Evolutionary conservation across 2,888 invertebrate species (phyloP).

Genomic region (Helobdella robusta): DNA sequence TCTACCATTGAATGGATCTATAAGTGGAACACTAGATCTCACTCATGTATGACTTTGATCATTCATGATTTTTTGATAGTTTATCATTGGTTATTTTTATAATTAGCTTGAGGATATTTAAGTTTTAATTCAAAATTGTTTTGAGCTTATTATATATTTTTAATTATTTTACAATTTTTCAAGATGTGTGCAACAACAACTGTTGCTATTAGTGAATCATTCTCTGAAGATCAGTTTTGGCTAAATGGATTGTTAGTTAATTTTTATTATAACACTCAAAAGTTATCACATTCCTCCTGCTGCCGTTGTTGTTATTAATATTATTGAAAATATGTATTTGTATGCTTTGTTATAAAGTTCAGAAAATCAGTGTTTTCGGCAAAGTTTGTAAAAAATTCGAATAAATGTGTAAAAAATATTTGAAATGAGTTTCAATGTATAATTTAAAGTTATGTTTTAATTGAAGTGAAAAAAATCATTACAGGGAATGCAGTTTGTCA

Average conservation of each 20-base stretch:
- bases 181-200: slow-evolving; percentile 69
- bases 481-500: slow-evolving; percentile 6
- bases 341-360: too few species aligned
- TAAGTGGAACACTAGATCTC: slow-evolving; percentile 79
- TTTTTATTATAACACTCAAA: too few species aligned
- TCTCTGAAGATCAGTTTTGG: slow-evolving; percentile 72
- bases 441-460: background rate
- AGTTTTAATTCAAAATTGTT: background rate
- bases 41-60: slow-evolving; percentile 57
- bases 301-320: too few species aligned
- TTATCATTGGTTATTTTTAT: background rate
- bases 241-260: slow-evolving; percentile 64
- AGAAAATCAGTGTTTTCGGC: too few species aligned
- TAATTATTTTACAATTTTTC: slow-evolving; percentile 15
- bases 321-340: too few species aligned
- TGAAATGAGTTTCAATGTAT: background rate
- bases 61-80: background rate
- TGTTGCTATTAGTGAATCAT: slow-evolving; percentile 63
- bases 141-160: background rate
- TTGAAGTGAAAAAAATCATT: background rate
- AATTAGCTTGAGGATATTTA: background rate
- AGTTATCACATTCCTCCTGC: too few species aligned
- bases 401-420: too few species aligned
- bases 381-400: too few species aligned
- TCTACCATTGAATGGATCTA: slow-evolving; percentile 87